Conservation (phyloP, 1,140 invertebrate species). For the Marisa cornuarietis region DNA sequence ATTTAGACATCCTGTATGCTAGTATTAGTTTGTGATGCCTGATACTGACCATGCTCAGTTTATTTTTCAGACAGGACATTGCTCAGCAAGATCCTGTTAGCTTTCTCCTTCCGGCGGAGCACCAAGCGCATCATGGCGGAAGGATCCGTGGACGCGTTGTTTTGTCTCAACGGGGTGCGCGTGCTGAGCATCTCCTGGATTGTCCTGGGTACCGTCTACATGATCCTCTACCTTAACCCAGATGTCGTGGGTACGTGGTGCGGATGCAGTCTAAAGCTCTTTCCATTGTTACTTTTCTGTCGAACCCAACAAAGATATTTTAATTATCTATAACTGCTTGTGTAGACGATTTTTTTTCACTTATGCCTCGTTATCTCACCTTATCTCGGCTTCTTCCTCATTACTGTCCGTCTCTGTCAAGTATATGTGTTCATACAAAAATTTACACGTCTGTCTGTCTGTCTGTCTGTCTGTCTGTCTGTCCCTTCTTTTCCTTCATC, state of each 20-base stretch:
- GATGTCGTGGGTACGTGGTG: constrained; percentile 32
- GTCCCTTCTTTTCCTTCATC: constrained; percentile 73
- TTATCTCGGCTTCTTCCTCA: no score
- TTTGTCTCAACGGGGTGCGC: constrained; percentile 39
- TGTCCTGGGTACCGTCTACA: constrained; percentile 31
- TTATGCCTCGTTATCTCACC: no score
- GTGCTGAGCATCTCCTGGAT: constrained; percentile 38
- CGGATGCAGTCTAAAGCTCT: neutral
- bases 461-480: constrained; percentile 82
- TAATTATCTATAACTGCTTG: no score
- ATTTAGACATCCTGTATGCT: neutral
- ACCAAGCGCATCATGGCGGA: constrained; percentile 17
- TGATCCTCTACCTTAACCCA: constrained; percentile 23
- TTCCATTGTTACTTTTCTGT: no score
- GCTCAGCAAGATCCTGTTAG: constrained; percentile 15
- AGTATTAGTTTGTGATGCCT: neutral
- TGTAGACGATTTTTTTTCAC: no score
- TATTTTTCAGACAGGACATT: constrained; percentile 2
- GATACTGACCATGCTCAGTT: neutral
- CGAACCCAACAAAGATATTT: no score
- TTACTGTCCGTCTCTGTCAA: no score
- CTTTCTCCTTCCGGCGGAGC: constrained; percentile 19
- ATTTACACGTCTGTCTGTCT: constrained; percentile 50
- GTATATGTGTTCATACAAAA: no score
- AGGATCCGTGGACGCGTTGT: constrained; percentile 26